phyloP scores from a whole-genome alignment of 2,888 invertebrate species.

The Euzetes globulus region DNA sequence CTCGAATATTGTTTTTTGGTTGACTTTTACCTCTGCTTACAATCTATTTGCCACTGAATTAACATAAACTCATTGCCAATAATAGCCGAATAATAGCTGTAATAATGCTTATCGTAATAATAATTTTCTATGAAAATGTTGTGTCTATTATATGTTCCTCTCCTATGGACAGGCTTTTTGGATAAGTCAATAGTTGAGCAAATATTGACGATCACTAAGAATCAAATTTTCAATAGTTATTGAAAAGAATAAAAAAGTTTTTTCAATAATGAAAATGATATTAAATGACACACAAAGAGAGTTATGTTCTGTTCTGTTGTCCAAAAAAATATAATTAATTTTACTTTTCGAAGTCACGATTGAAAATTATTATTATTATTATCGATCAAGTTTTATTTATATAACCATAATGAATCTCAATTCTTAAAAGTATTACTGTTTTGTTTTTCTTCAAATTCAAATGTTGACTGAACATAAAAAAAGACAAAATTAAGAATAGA shows the following conservation, averaged over 20 bases:
- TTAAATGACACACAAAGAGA: background rate
- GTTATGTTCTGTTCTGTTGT: too few species aligned
- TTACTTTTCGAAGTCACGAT: too few species aligned
- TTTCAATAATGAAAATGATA: background rate
- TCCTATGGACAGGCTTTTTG: too few species aligned
- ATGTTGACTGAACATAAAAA: too few species aligned
- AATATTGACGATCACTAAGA: constrained; percentile 6
- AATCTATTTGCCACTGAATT: background rate
- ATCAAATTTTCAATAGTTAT: background rate
- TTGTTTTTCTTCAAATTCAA: too few species aligned
- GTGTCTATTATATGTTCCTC: too few species aligned
- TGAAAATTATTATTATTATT: too few species aligned
- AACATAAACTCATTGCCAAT: background rate
- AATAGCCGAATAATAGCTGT: background rate
- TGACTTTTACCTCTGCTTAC: background rate
- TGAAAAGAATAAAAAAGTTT: background rate
- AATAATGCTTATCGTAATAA: background rate
- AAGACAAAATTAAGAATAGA: too few species aligned
- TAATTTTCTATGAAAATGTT: background rate
- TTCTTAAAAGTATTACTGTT: too few species aligned
- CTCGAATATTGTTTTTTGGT: background rate
- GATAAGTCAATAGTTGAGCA: background rate
- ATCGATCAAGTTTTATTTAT: too few species aligned
- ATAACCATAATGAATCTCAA: too few species aligned
- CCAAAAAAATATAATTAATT: too few species aligned